Percentiles rank a stretch among this genome's conserved stretches.
Conservation (phyloP, 2,888 invertebrate species). For the Cybosia mesomella region DNA sequence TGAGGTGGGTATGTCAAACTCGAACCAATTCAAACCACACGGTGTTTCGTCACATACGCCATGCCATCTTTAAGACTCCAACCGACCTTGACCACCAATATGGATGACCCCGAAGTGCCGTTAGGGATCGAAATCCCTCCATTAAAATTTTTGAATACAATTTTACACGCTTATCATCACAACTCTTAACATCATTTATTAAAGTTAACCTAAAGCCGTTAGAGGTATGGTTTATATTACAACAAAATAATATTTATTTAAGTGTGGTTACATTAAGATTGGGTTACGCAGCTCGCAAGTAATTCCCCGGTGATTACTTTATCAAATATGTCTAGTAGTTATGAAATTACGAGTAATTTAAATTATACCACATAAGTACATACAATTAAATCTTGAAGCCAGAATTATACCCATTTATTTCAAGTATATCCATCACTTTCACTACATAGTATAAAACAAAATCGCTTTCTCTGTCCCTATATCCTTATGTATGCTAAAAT, state of each 20-base stretch:
- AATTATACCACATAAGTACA: neutral
- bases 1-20: no score
- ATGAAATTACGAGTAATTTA: neutral
- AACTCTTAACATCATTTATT: neutral
- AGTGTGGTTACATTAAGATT: neutral
- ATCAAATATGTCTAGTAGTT: neutral
- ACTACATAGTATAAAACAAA: no score
- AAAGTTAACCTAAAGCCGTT: neutral
- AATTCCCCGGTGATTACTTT: neutral
- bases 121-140: neutral
- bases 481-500: no score
- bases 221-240: neutral
- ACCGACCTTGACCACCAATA: neutral
- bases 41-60: no score
- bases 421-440: neutral
- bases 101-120: neutral
- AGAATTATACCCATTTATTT: neutral
- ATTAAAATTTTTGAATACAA: neutral
- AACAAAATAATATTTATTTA: neutral
- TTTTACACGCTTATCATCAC: neutral
- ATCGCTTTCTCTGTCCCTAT: no score
- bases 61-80: no score
- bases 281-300: neutral
- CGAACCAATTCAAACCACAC: no score
- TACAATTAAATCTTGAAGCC: conserved; percentile 3